Conservation (phyloP, 2,797 vertebrate species). For the Molossus alvarezi region DNA sequence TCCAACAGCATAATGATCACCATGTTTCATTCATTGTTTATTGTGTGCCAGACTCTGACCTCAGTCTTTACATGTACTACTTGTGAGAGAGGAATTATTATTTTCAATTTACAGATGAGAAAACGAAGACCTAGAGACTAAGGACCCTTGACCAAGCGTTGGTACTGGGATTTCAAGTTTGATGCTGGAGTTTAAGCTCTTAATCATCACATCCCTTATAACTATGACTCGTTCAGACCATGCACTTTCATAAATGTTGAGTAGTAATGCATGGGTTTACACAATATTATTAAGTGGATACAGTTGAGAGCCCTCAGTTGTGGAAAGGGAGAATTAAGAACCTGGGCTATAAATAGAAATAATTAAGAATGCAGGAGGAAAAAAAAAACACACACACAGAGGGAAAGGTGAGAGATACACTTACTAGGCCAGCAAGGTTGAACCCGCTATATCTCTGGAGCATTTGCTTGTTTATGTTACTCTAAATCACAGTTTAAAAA, state of each 20-base stretch:
- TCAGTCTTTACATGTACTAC: not conserved
- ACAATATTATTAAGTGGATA: not conserved
- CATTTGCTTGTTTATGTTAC: not conserved
- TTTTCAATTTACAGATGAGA: not conserved
- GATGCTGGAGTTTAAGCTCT: not conserved
- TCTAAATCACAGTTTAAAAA: not conserved
- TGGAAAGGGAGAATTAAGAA: conserved; percentile 22
- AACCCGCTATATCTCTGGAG: not conserved
- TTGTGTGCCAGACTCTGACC: not conserved
- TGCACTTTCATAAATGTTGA: not conserved
- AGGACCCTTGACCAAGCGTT: not conserved
- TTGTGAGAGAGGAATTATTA: conserved; percentile 13
- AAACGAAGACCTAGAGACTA: not conserved
- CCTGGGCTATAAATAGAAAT: not conserved
- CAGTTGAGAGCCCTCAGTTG: not conserved
- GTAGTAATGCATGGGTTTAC: not conserved
- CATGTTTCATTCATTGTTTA: not conserved
- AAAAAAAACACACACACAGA: not conserved
- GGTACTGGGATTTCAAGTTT: not conserved
- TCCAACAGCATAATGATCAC: not conserved
- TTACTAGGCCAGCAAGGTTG: not conserved
- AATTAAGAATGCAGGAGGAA: not conserved
- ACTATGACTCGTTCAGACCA: not conserved
- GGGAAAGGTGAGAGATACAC: not conserved
- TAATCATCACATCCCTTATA: not conserved